Percentiles rank a stretch among this genome's conserved stretches.
These are phyloP conservation scores for Tragelaphus buxtoni DNA, from an alignment of 2,113 vertebrate species.

Conservation along the genomic window DNA sequence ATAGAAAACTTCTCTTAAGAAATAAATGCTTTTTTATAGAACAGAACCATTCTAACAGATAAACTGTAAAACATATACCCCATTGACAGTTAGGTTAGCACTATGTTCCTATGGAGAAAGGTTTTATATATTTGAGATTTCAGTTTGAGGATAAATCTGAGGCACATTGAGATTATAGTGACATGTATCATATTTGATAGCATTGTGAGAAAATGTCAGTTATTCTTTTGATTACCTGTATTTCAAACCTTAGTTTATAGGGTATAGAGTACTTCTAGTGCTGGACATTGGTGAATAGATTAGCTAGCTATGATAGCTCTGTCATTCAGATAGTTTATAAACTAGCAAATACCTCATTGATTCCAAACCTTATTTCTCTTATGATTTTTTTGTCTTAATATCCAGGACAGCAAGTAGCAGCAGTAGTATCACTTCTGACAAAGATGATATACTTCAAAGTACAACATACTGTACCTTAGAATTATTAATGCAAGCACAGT, in stretches of 20 bases:
- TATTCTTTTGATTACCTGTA: neutral
- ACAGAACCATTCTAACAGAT: neutral
- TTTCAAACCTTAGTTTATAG: neutral
- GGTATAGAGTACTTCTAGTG: neutral
- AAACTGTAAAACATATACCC: neutral
- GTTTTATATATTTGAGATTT: neutral
- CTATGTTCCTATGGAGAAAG: neutral
- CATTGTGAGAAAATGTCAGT: neutral
- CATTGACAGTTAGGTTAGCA: slow-evolving; percentile 7
- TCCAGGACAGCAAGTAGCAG: neutral
- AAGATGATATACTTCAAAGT: neutral
- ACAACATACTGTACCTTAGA: neutral
- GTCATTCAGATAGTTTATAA: neutral
- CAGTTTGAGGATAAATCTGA: neutral
- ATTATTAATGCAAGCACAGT: neutral
- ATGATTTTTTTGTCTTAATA: neutral
- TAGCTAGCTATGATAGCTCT: neutral
- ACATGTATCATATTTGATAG: neutral
- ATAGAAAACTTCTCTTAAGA: slow-evolving; percentile 23
- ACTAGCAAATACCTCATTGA: neutral
- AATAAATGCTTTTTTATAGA: neutral
- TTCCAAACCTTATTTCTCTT: neutral
- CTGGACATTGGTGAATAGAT: neutral
- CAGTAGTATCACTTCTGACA: neutral
- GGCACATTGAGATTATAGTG: neutral